Evolutionary conservation across 2,113 vertebrate species (phyloP).

Genomic region (Calcarius ornatus): DNA sequence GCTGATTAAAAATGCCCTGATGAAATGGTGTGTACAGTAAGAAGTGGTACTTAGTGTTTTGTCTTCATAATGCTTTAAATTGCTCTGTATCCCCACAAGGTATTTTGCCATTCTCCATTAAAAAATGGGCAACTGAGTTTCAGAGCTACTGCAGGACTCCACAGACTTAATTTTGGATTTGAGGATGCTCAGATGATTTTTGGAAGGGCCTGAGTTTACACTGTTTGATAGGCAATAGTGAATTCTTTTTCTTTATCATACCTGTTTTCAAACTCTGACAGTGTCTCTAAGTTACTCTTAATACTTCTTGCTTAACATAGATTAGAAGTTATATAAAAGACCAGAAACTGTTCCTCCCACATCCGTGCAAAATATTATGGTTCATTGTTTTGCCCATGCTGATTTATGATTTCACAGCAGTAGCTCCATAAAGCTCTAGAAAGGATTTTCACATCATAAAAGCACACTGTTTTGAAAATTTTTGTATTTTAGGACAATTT

Average conservation of each 20-base stretch:
- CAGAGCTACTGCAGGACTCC: neutral
- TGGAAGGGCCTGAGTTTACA: neutral
- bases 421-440: constrained; percentile 15
- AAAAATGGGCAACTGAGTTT: constrained; percentile 2
- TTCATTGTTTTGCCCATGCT: constrained; percentile 1
- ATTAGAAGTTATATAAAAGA: neutral
- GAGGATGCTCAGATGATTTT: neutral
- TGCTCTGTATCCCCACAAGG: neutral
- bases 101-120: constrained; percentile 39
- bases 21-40: constrained; percentile 48
- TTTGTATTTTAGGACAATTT: constrained; percentile 7
- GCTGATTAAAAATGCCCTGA: constrained; percentile 63
- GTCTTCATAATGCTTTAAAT: constrained; percentile 53
- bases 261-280: neutral
- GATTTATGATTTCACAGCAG: constrained; percentile 21
- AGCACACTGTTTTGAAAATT: neutral
- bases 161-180: neutral
- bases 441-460: neutral
- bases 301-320: neutral
- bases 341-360: neutral
- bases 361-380: neutral
- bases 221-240: neutral
- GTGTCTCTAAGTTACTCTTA: neutral
- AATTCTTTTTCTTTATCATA: neutral
- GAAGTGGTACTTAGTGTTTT: constrained; percentile 49